phyloP scores from a whole-genome alignment of 2,797 vertebrate genomes.

The Falco peregrinus region DNA sequence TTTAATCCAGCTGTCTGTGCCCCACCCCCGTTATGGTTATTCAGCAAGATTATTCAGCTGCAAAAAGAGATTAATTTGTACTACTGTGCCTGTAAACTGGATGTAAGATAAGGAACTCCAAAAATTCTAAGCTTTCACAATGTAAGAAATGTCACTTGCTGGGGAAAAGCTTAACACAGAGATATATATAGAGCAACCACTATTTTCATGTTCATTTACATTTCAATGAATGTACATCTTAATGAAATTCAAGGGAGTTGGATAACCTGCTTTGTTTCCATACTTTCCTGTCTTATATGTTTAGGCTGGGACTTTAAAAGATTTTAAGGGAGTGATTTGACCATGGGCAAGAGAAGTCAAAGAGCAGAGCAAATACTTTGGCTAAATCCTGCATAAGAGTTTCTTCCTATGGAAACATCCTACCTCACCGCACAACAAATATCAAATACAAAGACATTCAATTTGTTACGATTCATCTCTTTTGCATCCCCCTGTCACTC shows the following conservation, averaged over 20 bases:
- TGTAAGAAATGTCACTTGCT: not conserved
- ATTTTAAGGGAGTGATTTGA: not conserved
- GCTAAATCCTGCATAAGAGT: not conserved
- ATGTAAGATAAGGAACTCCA: not conserved
- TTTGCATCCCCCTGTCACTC: not conserved
- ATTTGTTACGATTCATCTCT: not conserved
- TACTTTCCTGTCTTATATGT: not conserved
- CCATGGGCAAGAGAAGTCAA: not conserved
- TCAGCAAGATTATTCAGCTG: not conserved
- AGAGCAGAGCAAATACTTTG: not conserved
- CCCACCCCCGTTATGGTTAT: not conserved
- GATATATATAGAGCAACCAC: not conserved
- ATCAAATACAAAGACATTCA: not conserved
- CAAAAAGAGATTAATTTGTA: not conserved
- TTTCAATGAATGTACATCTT: not conserved
- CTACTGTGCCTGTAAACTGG: not conserved
- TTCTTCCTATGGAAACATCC: not conserved
- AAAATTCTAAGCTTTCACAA: not conserved
- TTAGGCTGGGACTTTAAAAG: not conserved
- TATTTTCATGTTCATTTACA: not conserved
- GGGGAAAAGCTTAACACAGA: not conserved
- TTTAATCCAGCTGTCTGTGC: not conserved
- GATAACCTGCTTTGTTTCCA: not conserved
- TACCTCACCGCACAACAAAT: not conserved
- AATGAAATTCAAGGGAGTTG: not conserved